Evolutionary conservation across 2,797 vertebrate genomes (phyloP), one percentile per base, ranked within the genome.

Genomic region (Stomatorhinus walkeri): DNA sequence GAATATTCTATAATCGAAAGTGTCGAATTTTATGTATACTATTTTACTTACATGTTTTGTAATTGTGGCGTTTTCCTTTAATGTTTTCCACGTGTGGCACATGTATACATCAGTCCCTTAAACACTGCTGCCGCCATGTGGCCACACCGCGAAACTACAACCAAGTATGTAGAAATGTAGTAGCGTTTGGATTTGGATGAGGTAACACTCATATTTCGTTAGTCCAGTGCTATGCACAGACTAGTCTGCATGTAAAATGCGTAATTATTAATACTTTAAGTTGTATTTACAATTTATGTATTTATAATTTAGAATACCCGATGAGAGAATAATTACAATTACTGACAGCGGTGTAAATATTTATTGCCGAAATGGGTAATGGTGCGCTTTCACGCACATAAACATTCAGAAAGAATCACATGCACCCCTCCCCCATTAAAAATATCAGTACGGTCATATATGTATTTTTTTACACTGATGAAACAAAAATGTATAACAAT

Each of bases 341-440:
- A 88, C 64, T n/a, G 61, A 86, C 48, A 88, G 49, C 85, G 89
- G 28, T 88, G 90, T 88, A 91, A 92, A 91, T 90, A 92, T 95
- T 95, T 95, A 95, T 94, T 95, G 92, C 91, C 92, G 91, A 49
- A 84, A 89, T 79, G 88, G 89, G 19, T n/a, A 85, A 86, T 16
- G 81, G 22, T 81, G 86, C 89, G 72, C 49, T 61, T 59, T 28
- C 64, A 89, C 28, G 84, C 87, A 49, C 68, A 81, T 19, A 88
- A 85, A 81, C 72, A 68, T 89, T 46, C 16, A 61, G 16, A 43
- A 8, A 84, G 1, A 68, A 54, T 46, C 52, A 14, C 46, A 49
- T n/a, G 40, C 16, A 52, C 64, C 22, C 3, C 22, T 4, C 46
- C 43, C 1, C 3, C 28, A 89, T 40, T 52, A 28, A 49, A 85